Evolutionary conservation across 2,888 invertebrate genomes (phyloP).

Genomic region (Limnephilus lunatus): DNA sequence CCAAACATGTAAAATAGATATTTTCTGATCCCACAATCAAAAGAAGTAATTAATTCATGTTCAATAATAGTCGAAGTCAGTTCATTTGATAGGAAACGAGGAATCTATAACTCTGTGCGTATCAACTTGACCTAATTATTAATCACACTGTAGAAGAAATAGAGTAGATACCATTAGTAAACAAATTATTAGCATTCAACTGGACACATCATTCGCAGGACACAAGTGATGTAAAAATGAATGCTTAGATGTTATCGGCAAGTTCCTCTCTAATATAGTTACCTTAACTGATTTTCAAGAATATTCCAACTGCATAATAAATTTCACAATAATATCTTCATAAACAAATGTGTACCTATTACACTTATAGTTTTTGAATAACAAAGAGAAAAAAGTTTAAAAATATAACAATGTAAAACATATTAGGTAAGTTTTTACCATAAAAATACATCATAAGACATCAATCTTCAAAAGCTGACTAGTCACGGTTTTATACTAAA

Average conservation of each 20-base stretch:
- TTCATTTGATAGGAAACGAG: neutral
- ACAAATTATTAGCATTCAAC: neutral
- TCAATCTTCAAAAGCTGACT: neutral
- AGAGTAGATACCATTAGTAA: neutral
- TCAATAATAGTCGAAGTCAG: neutral
- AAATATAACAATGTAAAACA: neutral
- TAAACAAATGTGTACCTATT: neutral
- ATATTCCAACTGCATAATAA: neutral
- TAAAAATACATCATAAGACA: neutral
- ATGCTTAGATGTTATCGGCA: neutral
- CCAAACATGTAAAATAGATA: too few relatives aligned
- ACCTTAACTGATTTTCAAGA: neutral
- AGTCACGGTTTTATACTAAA: neutral
- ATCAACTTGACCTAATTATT: neutral
- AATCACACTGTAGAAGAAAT: neutral
- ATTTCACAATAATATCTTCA: neutral
- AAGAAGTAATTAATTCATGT: too few relatives aligned
- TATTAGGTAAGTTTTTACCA: neutral
- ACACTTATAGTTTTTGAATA: neutral
- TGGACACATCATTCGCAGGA: neutral
- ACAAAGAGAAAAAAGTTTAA: neutral
- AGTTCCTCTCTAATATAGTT: neutral
- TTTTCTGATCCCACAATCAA: too few relatives aligned
- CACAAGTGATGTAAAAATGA: neutral
- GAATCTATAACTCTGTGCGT: neutral